Evolutionary conservation across 2,888 invertebrate genomes (phyloP).

Genomic region (Cephus sareptanus): DNA sequence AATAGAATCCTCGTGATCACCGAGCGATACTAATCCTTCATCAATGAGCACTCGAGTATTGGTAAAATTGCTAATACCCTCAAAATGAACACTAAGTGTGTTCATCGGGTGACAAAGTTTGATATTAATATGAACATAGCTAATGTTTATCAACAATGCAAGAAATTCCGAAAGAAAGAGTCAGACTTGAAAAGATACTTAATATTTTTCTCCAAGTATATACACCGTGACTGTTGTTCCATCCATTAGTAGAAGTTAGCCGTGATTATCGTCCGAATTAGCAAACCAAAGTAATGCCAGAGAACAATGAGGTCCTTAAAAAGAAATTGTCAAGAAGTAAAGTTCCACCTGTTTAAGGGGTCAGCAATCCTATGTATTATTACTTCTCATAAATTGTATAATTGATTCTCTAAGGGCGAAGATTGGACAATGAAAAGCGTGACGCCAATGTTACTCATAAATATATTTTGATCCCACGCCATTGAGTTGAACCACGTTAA

Average conservation of each 20-base stretch:
- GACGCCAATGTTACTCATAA: not conserved
- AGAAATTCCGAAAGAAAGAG: not conserved
- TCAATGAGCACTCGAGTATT: not conserved
- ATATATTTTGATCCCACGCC: not conserved
- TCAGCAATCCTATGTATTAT: not conserved
- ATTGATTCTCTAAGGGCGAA: not conserved
- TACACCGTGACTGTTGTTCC: not conserved
- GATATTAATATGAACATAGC: not conserved
- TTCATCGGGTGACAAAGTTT: not conserved
- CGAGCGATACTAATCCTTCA: not conserved
- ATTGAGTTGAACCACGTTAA: conserved; percentile 14
- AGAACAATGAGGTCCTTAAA: not conserved
- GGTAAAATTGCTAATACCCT: not conserved
- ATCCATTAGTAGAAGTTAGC: not conserved
- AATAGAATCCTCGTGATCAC: not conserved
- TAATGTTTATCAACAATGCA: not conserved
- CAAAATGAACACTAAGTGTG: not conserved
- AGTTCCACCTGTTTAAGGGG: not conserved
- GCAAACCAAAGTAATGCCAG: not conserved
- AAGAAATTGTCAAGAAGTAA: not conserved
- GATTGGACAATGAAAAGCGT: not conserved
- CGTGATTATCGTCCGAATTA: not conserved
- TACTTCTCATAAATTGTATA: not conserved
- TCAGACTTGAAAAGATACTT: not conserved
- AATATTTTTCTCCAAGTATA: not conserved